Evolutionary conservation across 1,140 invertebrate species (phyloP).

Genomic region (Bombus breviceps): DNA sequence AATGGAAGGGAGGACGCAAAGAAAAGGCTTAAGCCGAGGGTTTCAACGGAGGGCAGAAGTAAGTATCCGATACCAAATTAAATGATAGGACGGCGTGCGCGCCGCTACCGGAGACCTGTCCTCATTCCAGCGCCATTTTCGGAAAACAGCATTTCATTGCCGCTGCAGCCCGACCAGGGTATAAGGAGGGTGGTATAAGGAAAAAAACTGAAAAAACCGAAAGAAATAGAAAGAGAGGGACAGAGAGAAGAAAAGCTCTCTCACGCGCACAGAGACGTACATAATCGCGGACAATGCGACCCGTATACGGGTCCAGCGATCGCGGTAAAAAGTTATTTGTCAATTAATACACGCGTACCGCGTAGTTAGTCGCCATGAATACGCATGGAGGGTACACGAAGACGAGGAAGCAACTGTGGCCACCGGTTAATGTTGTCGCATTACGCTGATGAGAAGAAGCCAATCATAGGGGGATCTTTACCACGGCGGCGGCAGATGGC

Average conservation of each 20-base stretch:
- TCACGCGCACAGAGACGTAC: constrained; percentile 21
- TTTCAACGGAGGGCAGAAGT: constrained; percentile 26
- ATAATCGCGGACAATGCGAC: constrained; percentile 67
- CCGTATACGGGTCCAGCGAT: constrained; percentile 43
- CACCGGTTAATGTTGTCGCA: constrained; percentile 34
- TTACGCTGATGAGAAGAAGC: constrained; percentile 45
- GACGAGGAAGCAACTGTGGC: constrained; percentile 1
- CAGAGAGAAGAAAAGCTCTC: constrained; percentile 43
- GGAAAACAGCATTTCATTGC: constrained; percentile 74
- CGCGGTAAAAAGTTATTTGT: constrained; percentile 67
- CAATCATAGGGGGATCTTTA: constrained; percentile 21
- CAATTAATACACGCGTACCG: constrained; percentile 62
- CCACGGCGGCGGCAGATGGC: constrained; percentile 11
- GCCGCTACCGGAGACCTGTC: constrained; percentile 64
- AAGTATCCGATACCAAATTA: constrained; percentile 70
- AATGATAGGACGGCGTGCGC: constrained; percentile 62
- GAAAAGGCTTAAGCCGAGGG: constrained; percentile 12
- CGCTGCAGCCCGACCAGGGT: constrained; percentile 5
- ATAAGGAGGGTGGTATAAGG: not conserved
- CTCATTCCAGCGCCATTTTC: constrained; percentile 74
- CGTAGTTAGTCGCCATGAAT: constrained; percentile 26
- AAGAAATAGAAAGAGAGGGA: not conserved
- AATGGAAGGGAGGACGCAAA: not conserved
- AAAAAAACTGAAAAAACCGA: not conserved
- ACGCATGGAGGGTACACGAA: constrained; percentile 13